Conservation (phyloP, 2,113 vertebrate species). For the Gobius niger region DNA sequence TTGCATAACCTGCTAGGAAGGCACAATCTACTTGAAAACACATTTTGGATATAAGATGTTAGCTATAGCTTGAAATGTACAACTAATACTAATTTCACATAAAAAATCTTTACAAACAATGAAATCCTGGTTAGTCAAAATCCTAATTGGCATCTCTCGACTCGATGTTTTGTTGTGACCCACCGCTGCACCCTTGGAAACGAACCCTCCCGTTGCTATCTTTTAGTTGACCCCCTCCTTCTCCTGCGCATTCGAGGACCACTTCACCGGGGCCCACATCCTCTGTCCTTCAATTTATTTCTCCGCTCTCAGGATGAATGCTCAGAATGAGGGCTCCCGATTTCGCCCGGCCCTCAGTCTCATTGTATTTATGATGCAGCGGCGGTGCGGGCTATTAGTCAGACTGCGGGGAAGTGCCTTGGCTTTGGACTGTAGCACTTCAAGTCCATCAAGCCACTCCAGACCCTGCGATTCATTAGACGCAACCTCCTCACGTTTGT, state of each 20-base stretch:
- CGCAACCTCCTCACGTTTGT: constrained; percentile 22
- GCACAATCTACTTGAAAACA: too few species aligned
- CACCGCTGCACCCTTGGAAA: too few species aligned
- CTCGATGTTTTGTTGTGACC: too few species aligned
- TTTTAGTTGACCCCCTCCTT: not conserved
- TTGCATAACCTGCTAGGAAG: too few species aligned
- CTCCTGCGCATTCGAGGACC: constrained; percentile 33
- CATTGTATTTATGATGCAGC: constrained; percentile 53
- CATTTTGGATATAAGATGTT: too few species aligned
- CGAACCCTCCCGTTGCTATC: not conserved
- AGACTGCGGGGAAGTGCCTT: constrained; percentile 23
- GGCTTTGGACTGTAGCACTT: constrained; percentile 19
- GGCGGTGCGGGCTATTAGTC: constrained; percentile 53
- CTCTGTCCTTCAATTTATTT: constrained; percentile 53
- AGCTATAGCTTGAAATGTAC: too few species aligned
- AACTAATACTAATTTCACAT: too few species aligned
- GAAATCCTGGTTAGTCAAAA: too few species aligned
- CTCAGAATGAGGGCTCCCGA: constrained; percentile 35
- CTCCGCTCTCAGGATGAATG: constrained; percentile 55
- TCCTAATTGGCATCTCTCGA: too few species aligned
- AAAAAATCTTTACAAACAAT: too few species aligned
- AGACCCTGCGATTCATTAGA: constrained; percentile 40
- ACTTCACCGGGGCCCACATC: constrained; percentile 39
- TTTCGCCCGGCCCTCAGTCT: constrained; percentile 50
- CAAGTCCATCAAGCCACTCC: constrained; percentile 42